Base-by-base conservation (phyloP, 2,113 vertebrate species). In the Amphiprion ocellaris region DNA sequence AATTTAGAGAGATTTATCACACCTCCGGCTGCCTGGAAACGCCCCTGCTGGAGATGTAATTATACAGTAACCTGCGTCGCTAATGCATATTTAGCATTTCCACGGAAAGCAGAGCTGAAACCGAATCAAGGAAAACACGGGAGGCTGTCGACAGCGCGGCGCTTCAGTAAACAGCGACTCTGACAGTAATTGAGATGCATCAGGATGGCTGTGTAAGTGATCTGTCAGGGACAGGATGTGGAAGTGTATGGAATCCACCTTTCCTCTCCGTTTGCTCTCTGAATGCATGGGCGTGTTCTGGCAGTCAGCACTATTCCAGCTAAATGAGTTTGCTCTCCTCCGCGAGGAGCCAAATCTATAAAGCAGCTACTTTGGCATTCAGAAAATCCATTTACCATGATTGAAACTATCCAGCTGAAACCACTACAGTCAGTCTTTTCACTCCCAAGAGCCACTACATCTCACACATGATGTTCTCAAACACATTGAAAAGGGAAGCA, bases 381-480 rank as follows among this genome's bases (percentile, higher is more conserved):
- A 90, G 85, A 92, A 92, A 92, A 93, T 93, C 92, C 87, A 93
- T 93, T 93, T 90, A 88, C 85, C 78, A 82, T 91, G 90, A 93
- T 93, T 91, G 92, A 92, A 93, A 89, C 91, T 90, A 92, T 92
- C 89, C 90, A 88, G 89, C 89, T 91, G 91, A 93, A 93, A 88
- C 87, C 81, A 86, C 87, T 88, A 84, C 83, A 89, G 90, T 87
- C 80, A 76, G 85, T 90, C 89, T 72, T 88, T 91, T 89, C 80
- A 84, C 80, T 89, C 86, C 87, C 75, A 37, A 80, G 90, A 87
- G 89, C 77, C 82, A 23, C 64, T 58, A 44, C 70, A 68, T 86
- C 86, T 72, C 82, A 79, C 56, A 82, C 72, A 60, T 61, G 56
- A 84, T 77, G 59, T 61, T 47, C 56, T 73, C 74, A 82, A 82